Base-by-base conservation (phyloP, 2,113 vertebrate species). In the Thunnus maccoyii region DNA sequence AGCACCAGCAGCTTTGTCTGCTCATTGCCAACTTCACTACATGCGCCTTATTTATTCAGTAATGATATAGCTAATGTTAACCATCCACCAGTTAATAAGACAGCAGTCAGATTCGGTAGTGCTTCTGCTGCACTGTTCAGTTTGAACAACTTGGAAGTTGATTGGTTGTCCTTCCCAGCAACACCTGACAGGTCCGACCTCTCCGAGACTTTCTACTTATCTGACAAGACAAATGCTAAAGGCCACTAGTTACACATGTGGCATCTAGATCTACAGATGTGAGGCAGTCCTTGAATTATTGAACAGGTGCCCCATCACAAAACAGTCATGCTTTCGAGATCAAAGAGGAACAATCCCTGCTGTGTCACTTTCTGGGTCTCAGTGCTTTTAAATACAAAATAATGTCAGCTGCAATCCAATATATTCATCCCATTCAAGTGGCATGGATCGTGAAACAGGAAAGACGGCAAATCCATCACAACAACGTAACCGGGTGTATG, bases 201-300 rank as follows among this genome's bases (percentile, higher is more conserved):
- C 41, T 58, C 0, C 75, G 27, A 52, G 51, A 68, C 82, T 82
- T 80, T 46, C 50, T 51, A 7, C 75, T 47, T 78, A 61, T 72
- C 41, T 55, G 56, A 58, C 51, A 20, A 56, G 22, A 6, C 61
- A 68, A 72, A 83, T 61, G n/a, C 64, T 63, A 63, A 67, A 86
- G 77, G 70, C 30, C 63, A 83, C 48, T 52, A 5, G 50, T 63
- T 62, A 73, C 48, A 87, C 87, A 86, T 83, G 82, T 90, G 83
- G 77, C 86, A 82, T 20, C 7, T 16, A 61, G 15, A 65, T 27
- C 7, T 27, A 30, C 32, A 72, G 69, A 76, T 80, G 57, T 76
- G 61, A 47, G 64, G n/a, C 61, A 56, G 36, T 44, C 22, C 5
- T 60, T 88, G 62, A 86, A 84, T 84, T 72, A 88, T 88, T 80